Base-by-base conservation (phyloP, 2,113 vertebrate species). In the Lathamus discolor region DNA sequence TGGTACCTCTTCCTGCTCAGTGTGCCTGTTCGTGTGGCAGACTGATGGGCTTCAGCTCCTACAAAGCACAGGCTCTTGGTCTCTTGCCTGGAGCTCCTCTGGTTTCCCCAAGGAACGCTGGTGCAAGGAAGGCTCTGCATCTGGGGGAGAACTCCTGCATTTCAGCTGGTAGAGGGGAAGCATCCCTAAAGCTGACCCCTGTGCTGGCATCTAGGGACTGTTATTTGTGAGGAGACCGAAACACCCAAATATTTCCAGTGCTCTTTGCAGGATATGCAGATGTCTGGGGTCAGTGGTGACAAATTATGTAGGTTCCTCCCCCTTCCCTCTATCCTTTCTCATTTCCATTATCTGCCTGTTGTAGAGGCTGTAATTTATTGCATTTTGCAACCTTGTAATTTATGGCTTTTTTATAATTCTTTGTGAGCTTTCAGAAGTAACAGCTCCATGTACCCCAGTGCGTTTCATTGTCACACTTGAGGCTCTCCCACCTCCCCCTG, bases 361-460 rank as follows among this genome's bases (percentile, higher is more conserved):
- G 92, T 97, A 92, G 97, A 97, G 96, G 90, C 96, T 97, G 94
- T 97, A 97, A 97, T 97, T 97, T 97, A 97, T 97, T 97, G 97
- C 95, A 93, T 97, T 97, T 97, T 95, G 93, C 97, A 96, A 94
- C 95, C 96, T 97, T 96, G 93, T 97, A 97, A 97, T 97, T 97
- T 97, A 95, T 94, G 97, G 91, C 85, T 95, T 96, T 96, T 97
- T 97, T 94, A 93, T 95, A 89, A 95, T 95, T 96, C 92, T 95
- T 96, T 90, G 69, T 0, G 10, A 92, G 97, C 96, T 97, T 97
- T 97, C 97, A 97, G 95, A 95, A 95, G 95, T 78, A 96, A 84
- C 82, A 92, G 97, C 93, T 96, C 95, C 81, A 39, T 79, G 93
- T 93, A 95, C 94, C 93, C 93, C 92, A 74, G 90, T 93, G 82